Evolutionary conservation across 2,113 vertebrate genomes (phyloP).

Genomic region (Damaliscus lunatus): DNA sequence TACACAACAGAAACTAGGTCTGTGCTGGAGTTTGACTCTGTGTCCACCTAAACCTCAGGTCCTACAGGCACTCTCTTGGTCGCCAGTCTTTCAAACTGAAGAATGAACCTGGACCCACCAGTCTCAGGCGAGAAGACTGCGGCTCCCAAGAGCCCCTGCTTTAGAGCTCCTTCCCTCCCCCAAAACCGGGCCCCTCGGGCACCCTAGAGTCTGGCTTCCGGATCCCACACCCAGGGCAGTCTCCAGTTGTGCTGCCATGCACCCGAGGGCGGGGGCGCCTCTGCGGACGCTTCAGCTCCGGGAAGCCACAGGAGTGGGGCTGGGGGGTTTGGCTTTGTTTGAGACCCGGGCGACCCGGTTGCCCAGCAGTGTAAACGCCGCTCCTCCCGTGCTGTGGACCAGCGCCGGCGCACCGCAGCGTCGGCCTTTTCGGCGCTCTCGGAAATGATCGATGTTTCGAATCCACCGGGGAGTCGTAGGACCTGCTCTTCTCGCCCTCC

Average conservation of each 20-base stretch:
- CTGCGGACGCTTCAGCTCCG: too few relatives aligned
- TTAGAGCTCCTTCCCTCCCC: neutral
- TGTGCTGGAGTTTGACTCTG: accelerated
- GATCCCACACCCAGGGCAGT: neutral
- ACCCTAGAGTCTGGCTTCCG: neutral
- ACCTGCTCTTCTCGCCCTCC: neutral
- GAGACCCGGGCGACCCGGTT: neutral
- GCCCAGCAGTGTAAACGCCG: neutral
- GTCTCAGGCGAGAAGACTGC: neutral
- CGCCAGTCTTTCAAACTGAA: neutral
- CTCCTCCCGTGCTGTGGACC: neutral
- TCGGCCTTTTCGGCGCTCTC: neutral
- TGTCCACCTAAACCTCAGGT: neutral
- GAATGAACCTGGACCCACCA: neutral
- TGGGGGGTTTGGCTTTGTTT: neutral
- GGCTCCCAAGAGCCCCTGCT: neutral
- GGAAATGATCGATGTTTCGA: neutral
- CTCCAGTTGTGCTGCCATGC: too few relatives aligned
- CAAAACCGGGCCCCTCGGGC: neutral
- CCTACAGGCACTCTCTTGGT: neutral
- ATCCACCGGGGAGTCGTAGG: neutral
- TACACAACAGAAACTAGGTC: accelerated
- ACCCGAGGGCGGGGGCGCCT: too few relatives aligned
- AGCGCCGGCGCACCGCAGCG: too few relatives aligned
- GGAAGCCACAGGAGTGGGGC: neutral